phyloP scores from a whole-genome alignment of 2,113 vertebrate species.

The Furnarius figulus region DNA sequence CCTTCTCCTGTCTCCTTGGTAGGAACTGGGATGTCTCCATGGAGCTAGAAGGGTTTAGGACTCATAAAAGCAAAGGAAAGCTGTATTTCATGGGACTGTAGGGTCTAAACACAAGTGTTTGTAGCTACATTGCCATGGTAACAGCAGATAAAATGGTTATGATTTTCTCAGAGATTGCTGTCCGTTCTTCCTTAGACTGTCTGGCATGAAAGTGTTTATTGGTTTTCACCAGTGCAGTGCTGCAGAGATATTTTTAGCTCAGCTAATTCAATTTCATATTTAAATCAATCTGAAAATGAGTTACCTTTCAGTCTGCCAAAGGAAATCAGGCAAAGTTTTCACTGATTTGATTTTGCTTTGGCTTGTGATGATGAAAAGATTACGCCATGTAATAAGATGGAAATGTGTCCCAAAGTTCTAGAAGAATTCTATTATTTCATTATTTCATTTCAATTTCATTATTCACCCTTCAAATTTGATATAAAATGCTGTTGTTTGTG shows the following conservation, averaged over 20 bases:
- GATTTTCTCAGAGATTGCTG: not conserved
- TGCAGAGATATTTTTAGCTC: slow-evolving; percentile 56
- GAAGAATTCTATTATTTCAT: not conserved
- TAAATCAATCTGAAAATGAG: slow-evolving; percentile 50
- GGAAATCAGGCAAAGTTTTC: slow-evolving; percentile 12
- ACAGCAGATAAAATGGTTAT: not conserved
- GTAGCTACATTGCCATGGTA: slow-evolving; percentile 51
- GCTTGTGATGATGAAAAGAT: not conserved
- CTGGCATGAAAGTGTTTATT: not conserved
- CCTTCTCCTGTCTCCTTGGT: slow-evolving; percentile 79
- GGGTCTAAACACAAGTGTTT: slow-evolving; percentile 48
- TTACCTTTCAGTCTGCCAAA: slow-evolving; percentile 35
- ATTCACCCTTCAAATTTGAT: not conserved
- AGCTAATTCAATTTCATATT: slow-evolving; percentile 24
- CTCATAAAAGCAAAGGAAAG: slow-evolving; percentile 15
- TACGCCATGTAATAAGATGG: not conserved
- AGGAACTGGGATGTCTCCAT: slow-evolving; percentile 73
- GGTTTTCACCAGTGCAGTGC: not conserved
- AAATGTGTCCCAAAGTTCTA: not conserved
- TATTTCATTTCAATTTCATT: not conserved
- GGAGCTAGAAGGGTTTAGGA: slow-evolving; percentile 49
- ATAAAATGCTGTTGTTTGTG: not conserved
- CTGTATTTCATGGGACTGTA: not conserved
- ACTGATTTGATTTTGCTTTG: slow-evolving; percentile 21
- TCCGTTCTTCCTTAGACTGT: not conserved